These are phyloP conservation scores for Cataglyphis rosenhaueri DNA, from an alignment of 2,888 invertebrate species.

Conservation along the genomic window DNA sequence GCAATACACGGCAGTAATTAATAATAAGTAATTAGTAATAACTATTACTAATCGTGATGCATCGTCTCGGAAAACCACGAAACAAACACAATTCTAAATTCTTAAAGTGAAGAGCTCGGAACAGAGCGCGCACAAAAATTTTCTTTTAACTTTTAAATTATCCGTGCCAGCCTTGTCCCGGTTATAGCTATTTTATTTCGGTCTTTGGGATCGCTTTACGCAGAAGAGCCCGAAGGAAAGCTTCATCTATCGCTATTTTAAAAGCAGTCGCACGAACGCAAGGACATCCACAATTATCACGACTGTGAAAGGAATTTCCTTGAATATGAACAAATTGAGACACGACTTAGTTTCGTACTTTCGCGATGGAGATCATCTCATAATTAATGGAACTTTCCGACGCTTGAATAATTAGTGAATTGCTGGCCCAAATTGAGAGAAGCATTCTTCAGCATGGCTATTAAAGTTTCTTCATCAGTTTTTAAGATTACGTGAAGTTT, in stretches of 20 bases:
- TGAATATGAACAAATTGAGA: not conserved
- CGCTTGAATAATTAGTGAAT: slow-evolving; percentile 9
- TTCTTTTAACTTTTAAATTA: slow-evolving; percentile 12
- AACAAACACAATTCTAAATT: slow-evolving; percentile 50
- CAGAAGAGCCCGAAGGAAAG: not conserved
- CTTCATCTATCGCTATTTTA: not conserved
- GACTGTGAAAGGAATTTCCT: slow-evolving; percentile 5
- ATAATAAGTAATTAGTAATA: slow-evolving; percentile 65
- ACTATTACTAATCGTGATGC: slow-evolving; percentile 66
- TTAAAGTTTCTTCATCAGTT: not conserved
- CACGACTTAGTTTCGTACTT: not conserved
- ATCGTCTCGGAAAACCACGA: slow-evolving; percentile 34
- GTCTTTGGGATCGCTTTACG: slow-evolving; percentile 4
- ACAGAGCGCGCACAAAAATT: not conserved
- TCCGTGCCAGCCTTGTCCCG: slow-evolving; percentile 27
- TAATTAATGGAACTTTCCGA: slow-evolving; percentile 26
- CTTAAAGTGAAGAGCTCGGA: not conserved
- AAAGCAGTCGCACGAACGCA: not conserved
- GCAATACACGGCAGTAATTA: slow-evolving; percentile 80
- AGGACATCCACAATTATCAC: not conserved
- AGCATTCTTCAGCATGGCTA: not conserved
- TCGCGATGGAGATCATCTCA: not conserved
- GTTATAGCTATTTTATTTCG: slow-evolving; percentile 14
- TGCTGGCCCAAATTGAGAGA: not conserved
- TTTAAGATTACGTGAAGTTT: not conserved